Evolutionary conservation across 2,113 vertebrate species (phyloP).

Genomic region (Phylloscopus trochiloides): DNA sequence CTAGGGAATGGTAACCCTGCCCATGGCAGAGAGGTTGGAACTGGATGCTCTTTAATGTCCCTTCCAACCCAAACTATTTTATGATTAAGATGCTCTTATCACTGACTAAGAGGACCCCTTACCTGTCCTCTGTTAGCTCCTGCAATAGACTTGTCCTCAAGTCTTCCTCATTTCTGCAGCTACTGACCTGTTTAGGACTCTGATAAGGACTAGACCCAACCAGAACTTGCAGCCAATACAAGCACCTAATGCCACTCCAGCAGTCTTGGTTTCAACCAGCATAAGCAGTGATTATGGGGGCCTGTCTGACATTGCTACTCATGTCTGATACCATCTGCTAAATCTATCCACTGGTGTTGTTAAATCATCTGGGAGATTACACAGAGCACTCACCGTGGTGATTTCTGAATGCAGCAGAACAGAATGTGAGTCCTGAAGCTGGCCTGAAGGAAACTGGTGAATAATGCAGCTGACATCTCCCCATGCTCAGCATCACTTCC

Average conservation of each 20-base stretch:
- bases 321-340: constrained; percentile 7
- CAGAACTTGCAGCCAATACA: neutral
- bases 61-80: neutral
- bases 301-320: neutral
- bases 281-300: neutral
- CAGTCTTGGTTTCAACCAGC: neutral
- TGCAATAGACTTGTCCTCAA: neutral
- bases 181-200: neutral
- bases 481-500: neutral
- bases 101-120: neutral
- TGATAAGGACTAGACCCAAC: neutral
- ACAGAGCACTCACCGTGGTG: neutral
- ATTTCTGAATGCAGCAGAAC: neutral
- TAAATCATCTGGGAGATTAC: neutral
- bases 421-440: neutral
- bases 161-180: neutral
- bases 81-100: neutral
- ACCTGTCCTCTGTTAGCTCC: neutral
- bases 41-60: neutral
- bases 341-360: neutral
- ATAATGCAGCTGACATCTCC: constrained; percentile 31
- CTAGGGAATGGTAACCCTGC: neutral
- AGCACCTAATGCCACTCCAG: neutral
- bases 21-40: neutral
- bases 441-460: constrained; percentile 10